Evolutionary conservation across 2,113 vertebrate species (phyloP), one percentile per base, ranked within the genome.

Genomic region (Cyanocitta stelleri): DNA sequence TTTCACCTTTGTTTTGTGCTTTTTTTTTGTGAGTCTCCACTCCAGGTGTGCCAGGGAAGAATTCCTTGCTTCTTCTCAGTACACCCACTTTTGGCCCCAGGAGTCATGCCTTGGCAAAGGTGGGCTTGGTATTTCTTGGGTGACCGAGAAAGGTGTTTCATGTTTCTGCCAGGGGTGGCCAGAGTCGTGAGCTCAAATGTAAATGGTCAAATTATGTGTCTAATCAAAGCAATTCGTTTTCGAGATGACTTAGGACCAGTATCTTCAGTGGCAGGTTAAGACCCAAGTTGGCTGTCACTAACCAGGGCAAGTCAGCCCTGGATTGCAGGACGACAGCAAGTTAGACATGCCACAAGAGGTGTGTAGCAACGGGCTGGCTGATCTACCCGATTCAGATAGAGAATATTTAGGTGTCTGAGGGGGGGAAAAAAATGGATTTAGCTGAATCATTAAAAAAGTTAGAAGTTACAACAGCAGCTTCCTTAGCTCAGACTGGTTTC

Each of bases 351-450:
- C 21, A 9, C 10, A 9, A 26, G 59, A 35, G 29, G 9, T 1
- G 1, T 3, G 26, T 26, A 19, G 46, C 32, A 9, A 27, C 1
- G 0, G 44, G 15, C 14, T 73, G 27, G 13, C 35, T 16, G 30
- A 30, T 37, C 26, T 35, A 1, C 16, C 6, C 0, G 0, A 8
- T 35, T 23, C 13, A 3, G 14, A 23, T 1, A 2, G 15, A 22
- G n/a, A 27, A 23, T 26, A 23, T 62, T 77, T 13, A 63, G 18
- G 21, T 35, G 35, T 62, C 33, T 39, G 29, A 44, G 51, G 18
- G 5, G 5, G 23, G 17, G 10, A 46, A 46, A 43, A 23, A 35
- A 59, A 37, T 48, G 6, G 16, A 19, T 52, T 26, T 16, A 68
- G 7, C 22, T 49, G 35, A 58, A 78, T n/a, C 0, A 2, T 44